Conservation (phyloP, 1,140 invertebrate genomes). For the Helicoverpa zea region DNA sequence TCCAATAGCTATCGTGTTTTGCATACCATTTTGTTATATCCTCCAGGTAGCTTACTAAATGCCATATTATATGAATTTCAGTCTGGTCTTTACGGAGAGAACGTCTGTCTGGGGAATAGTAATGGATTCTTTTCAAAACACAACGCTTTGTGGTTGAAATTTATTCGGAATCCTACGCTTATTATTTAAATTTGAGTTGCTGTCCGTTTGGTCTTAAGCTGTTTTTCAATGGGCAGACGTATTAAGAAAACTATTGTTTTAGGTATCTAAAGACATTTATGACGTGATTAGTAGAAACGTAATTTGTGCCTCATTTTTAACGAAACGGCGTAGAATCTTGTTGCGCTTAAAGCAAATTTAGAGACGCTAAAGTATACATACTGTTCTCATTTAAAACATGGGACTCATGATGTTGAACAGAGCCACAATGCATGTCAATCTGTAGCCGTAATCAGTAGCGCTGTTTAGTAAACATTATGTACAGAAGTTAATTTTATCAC, state of each 20-base stretch:
- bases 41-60: background rate
- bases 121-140: constrained; percentile 37
- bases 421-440: background rate
- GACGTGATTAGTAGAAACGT: too few species aligned
- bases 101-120: constrained; percentile 15
- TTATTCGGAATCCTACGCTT: constrained; percentile 4
- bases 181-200: constrained; percentile 11
- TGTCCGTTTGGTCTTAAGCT: background rate
- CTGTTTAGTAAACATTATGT: constrained; percentile 39
- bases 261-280: too few species aligned
- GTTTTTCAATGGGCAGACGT: background rate
- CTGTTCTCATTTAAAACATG: constrained; percentile 1
- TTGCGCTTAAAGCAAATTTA: too few species aligned
- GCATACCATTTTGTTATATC: background rate
- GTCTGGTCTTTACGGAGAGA: background rate
- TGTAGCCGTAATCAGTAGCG: background rate
- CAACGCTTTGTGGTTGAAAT: constrained; percentile 17
- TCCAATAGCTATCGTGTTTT: background rate
- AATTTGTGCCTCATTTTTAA: too few species aligned
- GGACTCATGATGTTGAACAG: background rate
- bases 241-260: too few species aligned
- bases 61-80: constrained; percentile 7
- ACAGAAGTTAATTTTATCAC: constrained; percentile 32
- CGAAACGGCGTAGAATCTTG: too few species aligned
- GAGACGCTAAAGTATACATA: background rate